Percentiles rank a stretch among this genome's conserved stretches.
Evolutionary conservation across 2,888 invertebrate species (phyloP).

Genomic region (Steromphala cineraria): DNA sequence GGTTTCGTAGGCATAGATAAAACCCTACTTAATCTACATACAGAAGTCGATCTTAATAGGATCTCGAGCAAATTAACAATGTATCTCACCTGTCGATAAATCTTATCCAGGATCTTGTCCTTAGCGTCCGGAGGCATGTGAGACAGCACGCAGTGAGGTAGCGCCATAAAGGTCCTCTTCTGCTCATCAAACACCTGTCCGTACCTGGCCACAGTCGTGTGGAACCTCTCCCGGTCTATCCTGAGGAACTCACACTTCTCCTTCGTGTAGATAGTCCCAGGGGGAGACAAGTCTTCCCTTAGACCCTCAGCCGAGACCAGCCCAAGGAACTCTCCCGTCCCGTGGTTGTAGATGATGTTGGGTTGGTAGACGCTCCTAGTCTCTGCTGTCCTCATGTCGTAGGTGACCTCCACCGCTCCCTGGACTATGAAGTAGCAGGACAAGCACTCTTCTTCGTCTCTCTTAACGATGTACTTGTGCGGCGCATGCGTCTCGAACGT

Average conservation of each 20-base stretch:
- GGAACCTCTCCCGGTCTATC: conserved; percentile 60
- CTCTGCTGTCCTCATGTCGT: conserved; percentile 51
- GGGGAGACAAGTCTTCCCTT: conserved; percentile 61
- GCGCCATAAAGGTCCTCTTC: conserved; percentile 49
- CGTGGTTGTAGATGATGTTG: conserved; percentile 67
- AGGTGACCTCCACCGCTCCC: conserved; percentile 65
- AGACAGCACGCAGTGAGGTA: conserved; percentile 44
- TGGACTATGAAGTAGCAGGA: conserved; percentile 64
- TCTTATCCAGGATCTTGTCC: conserved; percentile 56
- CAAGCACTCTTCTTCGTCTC: conserved; percentile 50
- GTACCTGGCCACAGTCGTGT: conserved; percentile 47
- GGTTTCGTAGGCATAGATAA: too few species aligned
- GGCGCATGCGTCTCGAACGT: conserved; percentile 57
- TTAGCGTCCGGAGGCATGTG: conserved; percentile 50
- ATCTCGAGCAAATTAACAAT: too few species aligned
- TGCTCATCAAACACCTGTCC: conserved; percentile 41
- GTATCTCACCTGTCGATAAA: conserved; percentile 57
- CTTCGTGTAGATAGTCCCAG: conserved; percentile 62
- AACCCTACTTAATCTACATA: too few species aligned
- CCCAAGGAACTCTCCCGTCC: conserved; percentile 65
- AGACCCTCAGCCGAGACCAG: conserved; percentile 60
- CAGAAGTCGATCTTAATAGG: too few species aligned
- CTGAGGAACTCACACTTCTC: conserved; percentile 60
- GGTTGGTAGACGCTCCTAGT: conserved; percentile 63
- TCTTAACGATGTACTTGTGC: conserved; percentile 54